Percentiles rank a stretch among this genome's conserved stretches.
Evolutionary conservation across 2,888 invertebrate genomes (phyloP).

Genomic region (Yponomeuta evonymella): DNA sequence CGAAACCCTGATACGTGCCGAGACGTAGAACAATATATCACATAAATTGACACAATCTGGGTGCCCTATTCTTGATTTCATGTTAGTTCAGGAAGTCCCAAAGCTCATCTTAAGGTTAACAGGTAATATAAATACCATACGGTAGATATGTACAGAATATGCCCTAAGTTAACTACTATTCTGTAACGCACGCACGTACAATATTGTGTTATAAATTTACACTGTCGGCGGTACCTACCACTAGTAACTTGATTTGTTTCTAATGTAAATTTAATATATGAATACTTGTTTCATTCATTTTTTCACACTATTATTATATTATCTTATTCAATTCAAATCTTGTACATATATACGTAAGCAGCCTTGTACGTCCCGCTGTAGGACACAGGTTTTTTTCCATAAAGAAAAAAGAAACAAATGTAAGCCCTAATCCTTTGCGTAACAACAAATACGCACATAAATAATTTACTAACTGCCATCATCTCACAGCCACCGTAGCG

Average conservation of each 20-base stretch:
- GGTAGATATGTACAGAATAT: background rate
- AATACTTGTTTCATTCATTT: too few relatives aligned
- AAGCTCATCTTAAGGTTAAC: too few relatives aligned
- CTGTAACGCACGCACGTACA: background rate
- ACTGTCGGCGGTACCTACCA: background rate
- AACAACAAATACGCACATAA: constrained; percentile 2
- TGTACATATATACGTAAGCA: too few relatives aligned
- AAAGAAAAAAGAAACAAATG: too few relatives aligned
- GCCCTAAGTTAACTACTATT: background rate
- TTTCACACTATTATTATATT: too few relatives aligned
- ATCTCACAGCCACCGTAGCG: constrained; percentile 18
- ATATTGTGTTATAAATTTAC: background rate
- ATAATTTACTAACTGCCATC: background rate
- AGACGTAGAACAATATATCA: background rate
- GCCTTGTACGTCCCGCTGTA: too few relatives aligned
- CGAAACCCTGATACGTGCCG: background rate
- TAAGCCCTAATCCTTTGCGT: background rate
- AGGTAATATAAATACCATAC: too few relatives aligned
- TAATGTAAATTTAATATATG: too few relatives aligned
- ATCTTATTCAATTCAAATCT: too few relatives aligned
- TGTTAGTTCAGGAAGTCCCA: background rate
- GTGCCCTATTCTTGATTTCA: background rate
- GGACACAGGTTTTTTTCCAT: too few relatives aligned
- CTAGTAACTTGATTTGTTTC: background rate
- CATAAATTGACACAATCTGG: background rate